Evolutionary conservation across 2,113 vertebrate species (phyloP).

Genomic region (Carollia perspicillata): DNA sequence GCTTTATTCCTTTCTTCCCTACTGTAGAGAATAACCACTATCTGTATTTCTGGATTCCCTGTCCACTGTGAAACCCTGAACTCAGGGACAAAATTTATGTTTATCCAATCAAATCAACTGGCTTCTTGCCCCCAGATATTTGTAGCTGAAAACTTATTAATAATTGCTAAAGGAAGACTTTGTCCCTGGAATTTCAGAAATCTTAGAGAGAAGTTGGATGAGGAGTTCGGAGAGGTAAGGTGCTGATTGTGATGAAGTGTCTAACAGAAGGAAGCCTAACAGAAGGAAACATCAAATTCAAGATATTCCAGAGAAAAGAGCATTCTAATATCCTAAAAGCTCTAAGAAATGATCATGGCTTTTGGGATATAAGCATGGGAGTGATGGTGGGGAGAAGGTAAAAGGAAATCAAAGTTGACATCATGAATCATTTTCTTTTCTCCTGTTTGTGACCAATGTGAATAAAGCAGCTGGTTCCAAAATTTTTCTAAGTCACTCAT

Average conservation of each 20-base stretch:
- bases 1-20: background rate
- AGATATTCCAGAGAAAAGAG: background rate
- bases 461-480: background rate
- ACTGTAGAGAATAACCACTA: background rate
- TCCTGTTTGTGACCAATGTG: background rate
- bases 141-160: background rate
- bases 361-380: background rate
- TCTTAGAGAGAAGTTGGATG: background rate
- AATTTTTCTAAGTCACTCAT: conserved; percentile 42
- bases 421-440: background rate
- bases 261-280: too few relatives aligned
- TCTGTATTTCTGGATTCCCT: background rate
- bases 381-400: background rate
- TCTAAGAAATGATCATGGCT: background rate
- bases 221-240: background rate
- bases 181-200: conserved; percentile 34
- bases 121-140: background rate
- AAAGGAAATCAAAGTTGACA: conserved; percentile 42
- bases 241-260: background rate
- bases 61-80: background rate
- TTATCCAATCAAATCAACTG: background rate
- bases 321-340: background rate
- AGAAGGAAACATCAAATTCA: conserved; percentile 23
- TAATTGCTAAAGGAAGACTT: background rate
- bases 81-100: background rate